Evolutionary conservation across 30 jellyfish, hydroid and myxozoan genomes (phyloP).

Genomic region (Pseudorhiza aurosa): DNA sequence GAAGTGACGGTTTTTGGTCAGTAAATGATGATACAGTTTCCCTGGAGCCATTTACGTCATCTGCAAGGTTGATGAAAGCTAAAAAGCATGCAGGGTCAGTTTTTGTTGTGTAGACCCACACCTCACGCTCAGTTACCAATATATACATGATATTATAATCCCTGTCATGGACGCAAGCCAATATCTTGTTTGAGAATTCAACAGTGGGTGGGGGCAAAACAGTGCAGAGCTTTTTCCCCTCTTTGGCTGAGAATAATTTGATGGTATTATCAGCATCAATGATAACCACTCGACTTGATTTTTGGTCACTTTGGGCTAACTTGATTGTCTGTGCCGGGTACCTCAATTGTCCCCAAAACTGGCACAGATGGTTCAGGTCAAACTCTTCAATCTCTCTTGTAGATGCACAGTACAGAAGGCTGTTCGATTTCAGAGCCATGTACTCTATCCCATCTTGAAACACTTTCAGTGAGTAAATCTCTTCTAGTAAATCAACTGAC

Average conservation of each 20-base stretch:
- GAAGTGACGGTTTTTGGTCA: not conserved
- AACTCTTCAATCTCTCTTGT: slow-evolving; percentile 56
- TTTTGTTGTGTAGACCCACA: slow-evolving; percentile 83
- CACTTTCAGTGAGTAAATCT: slow-evolving; percentile 60
- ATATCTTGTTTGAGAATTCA: slow-evolving; percentile 23
- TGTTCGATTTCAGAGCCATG: slow-evolving; percentile 54
- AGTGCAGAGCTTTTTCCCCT: slow-evolving; percentile 65
- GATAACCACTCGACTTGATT: slow-evolving; percentile 50
- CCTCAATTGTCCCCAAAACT: slow-evolving; percentile 76
- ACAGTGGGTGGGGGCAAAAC: slow-evolving; percentile 87
- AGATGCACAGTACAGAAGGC: slow-evolving; percentile 62
- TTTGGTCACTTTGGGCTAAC: slow-evolving; percentile 12
- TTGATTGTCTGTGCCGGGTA: slow-evolving; percentile 62
- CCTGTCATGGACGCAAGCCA: slow-evolving; percentile 71
- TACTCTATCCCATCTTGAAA: slow-evolving; percentile 67
- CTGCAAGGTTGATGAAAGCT: slow-evolving; percentile 36
- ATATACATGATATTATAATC: slow-evolving; percentile 59
- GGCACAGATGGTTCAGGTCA: slow-evolving; percentile 71
- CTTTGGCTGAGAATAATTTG: slow-evolving; percentile 33
- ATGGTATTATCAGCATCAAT: slow-evolving; percentile 54
- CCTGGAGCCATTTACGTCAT: not conserved
- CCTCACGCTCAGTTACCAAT: slow-evolving; percentile 36
- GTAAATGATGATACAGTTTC: not conserved
- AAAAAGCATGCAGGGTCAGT: slow-evolving; percentile 91
- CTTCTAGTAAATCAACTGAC: slow-evolving; percentile 73